A percentile compares a stretch with the other conserved stretches of the same genome.
phyloP scores from a whole-genome alignment of 2,888 invertebrate species.

The Agrilus biguttatus region DNA sequence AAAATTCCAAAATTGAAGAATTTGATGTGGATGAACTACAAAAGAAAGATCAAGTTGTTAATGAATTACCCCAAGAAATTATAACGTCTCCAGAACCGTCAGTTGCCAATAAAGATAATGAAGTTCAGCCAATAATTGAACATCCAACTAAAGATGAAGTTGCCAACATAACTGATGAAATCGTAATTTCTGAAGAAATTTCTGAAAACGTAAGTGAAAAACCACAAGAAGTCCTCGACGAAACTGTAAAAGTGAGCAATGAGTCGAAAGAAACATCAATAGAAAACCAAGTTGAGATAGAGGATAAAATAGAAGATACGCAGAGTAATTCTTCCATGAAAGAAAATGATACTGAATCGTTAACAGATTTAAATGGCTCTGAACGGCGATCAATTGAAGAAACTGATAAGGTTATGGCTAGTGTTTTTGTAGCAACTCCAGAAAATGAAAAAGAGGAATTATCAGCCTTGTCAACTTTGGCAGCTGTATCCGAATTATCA shows the following conservation, averaged over 20 bases:
- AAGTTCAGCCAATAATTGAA: constrained; percentile 1
- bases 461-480: constrained; percentile 11
- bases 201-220: too few relatives aligned
- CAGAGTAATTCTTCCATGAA: background rate
- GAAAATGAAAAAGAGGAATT: constrained; percentile 4
- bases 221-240: too few relatives aligned
- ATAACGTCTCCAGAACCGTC: background rate
- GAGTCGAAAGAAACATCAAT: too few relatives aligned
- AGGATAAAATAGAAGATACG: background rate
- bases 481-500: constrained; percentile 11
- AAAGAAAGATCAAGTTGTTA: constrained; percentile 19
- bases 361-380: background rate
- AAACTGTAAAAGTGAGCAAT: too few relatives aligned
- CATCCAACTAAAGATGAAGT: background rate
- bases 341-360: background rate
- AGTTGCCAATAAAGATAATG: constrained; percentile 4
- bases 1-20: too few relatives aligned
- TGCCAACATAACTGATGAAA: too few relatives aligned
- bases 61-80: constrained; percentile 8
- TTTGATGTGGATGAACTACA: constrained; percentile 23
- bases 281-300: too few relatives aligned
- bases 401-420: background rate
- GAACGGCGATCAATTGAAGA: constrained; percentile 7
- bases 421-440: too few relatives aligned
- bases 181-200: too few relatives aligned